Conservation (phyloP, 2,888 invertebrate genomes). For the Malthinus flaveolus region DNA sequence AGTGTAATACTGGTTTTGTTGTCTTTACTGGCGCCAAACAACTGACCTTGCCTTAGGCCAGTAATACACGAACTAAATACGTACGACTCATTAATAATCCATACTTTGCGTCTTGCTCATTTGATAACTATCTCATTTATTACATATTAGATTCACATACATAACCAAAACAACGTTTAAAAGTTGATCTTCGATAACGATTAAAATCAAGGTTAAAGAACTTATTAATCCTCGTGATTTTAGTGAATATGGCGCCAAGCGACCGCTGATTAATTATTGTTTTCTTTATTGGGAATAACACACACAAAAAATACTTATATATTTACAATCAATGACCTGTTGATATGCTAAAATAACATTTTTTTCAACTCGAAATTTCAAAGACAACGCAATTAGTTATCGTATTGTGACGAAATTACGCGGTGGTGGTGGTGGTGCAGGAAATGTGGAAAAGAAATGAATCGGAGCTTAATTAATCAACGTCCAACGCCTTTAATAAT, state of each 20-base stretch:
- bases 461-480: too few species aligned
- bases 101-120: conserved; percentile 15
- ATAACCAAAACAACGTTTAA: not conserved
- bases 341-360: not conserved
- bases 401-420: not conserved
- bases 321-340: conserved; percentile 16
- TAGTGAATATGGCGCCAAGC: conserved; percentile 28
- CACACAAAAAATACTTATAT: not conserved
- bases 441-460: too few species aligned
- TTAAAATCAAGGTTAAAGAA: conserved; percentile 33
- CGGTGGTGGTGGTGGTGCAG: not conserved
- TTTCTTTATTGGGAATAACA: conserved; percentile 12
- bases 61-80: conserved; percentile 32
- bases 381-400: conserved; percentile 5
- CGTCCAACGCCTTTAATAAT: too few species aligned
- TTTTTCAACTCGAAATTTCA: not conserved
- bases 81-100: conserved; percentile 27
- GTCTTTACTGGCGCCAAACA: conserved; percentile 29
- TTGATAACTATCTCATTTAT: conserved; percentile 8
- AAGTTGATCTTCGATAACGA: conserved; percentile 21
- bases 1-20: conserved; percentile 29
- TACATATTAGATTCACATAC: not conserved
- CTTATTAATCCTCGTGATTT: conserved; percentile 21
- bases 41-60: conserved; percentile 33
- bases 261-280: conserved; percentile 17